phyloP scores from a whole-genome alignment of 2,888 invertebrate genomes.

The Leptopilina drosophilae region DNA sequence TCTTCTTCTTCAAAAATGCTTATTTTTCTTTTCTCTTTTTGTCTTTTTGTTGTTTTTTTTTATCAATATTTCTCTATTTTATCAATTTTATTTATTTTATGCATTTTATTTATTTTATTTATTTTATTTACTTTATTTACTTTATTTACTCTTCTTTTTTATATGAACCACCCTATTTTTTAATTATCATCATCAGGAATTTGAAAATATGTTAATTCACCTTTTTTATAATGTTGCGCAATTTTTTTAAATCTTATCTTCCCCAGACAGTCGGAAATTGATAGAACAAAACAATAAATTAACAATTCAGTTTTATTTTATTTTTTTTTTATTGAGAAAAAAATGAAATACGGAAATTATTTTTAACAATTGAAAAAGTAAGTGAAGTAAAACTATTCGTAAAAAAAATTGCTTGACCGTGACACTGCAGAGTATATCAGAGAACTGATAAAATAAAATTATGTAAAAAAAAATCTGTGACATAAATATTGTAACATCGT shows the following conservation, averaged over 20 bases:
- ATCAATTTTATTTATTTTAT: too few species aligned
- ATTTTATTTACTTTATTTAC: background rate
- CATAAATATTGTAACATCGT: too few species aligned
- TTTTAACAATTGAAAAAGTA: background rate
- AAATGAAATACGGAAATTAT: background rate
- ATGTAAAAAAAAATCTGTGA: background rate
- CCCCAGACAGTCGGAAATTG: constrained; percentile 7
- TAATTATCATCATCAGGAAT: background rate
- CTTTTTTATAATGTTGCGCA: background rate
- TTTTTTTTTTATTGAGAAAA: background rate
- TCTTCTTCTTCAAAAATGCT: too few species aligned
- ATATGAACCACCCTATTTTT: background rate
- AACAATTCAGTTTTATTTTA: background rate
- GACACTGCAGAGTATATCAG: background rate
- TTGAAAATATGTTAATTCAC: background rate
- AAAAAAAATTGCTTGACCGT: background rate
- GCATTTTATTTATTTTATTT: background rate
- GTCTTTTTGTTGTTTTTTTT: background rate
- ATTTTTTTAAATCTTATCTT: background rate
- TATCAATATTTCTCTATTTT: background rate
- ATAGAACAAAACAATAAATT: background rate
- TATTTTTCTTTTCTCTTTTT: background rate
- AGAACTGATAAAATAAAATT: constrained; percentile 3
- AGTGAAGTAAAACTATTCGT: background rate
- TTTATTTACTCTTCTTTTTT: too few species aligned